These are phyloP conservation scores for Arion vulgaris DNA, from an alignment of 1,140 invertebrate species.

Conservation along the genomic window DNA sequence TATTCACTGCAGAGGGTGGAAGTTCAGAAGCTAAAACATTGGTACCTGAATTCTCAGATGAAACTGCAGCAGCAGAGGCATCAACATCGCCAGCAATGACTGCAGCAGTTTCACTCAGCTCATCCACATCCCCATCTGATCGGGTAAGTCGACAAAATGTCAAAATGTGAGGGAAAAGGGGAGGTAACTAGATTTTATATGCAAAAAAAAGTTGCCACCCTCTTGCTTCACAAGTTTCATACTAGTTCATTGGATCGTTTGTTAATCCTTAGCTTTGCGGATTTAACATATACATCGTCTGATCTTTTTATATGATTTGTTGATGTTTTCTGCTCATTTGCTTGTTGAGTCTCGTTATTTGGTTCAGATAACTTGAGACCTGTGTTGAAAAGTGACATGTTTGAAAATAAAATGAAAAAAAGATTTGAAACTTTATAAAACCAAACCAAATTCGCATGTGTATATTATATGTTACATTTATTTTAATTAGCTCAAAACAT, in stretches of 20 bases:
- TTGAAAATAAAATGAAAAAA: no score
- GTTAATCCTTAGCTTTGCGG: constrained; percentile 30
- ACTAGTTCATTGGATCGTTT: constrained; percentile 21
- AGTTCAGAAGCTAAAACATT: constrained; percentile 10
- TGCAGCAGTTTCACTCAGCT: neutral
- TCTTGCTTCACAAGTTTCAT: constrained; percentile 25
- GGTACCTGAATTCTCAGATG: neutral
- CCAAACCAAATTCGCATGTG: no score
- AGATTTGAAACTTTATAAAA: no score
- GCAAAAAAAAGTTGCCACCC: constrained; percentile 24
- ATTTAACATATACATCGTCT: constrained; percentile 25
- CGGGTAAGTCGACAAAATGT: constrained; percentile 38
- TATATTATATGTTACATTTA: no score
- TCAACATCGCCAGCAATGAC: neutral
- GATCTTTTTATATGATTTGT: constrained; percentile 16
- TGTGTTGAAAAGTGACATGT: no score
- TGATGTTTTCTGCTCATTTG: constrained; percentile 13
- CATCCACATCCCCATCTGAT: constrained; percentile 18
- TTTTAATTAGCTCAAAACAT: no score
- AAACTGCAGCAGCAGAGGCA: constrained; percentile 27
- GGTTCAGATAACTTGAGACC: no score
- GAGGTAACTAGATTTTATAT: constrained; percentile 15
- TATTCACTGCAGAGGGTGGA: neutral
- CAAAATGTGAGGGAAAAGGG: constrained; percentile 28
- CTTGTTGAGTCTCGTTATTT: constrained; percentile 21